Conservation (phyloP, 2,113 vertebrate genomes). For the Natator depressus region DNA sequence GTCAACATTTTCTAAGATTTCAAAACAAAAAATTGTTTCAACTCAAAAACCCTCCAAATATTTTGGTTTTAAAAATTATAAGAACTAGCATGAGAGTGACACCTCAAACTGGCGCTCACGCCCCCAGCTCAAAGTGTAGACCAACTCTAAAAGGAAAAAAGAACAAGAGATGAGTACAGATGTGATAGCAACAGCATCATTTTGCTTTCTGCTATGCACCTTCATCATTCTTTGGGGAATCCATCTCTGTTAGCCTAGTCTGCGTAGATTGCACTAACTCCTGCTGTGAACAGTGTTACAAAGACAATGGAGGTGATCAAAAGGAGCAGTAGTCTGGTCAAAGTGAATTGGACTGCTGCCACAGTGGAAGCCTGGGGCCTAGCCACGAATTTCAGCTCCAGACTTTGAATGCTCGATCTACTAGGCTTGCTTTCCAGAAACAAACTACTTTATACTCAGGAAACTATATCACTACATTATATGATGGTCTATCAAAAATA, state of each 20-base stretch:
- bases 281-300: neutral
- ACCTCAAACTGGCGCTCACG: neutral
- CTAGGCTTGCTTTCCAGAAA: rapidly evolving
- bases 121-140: neutral
- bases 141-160: neutral
- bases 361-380: neutral
- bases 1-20: neutral
- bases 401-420: rapidly evolving
- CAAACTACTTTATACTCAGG: neutral
- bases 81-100: neutral
- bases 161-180: neutral
- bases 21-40: neutral
- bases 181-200: neutral
- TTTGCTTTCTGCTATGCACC: neutral
- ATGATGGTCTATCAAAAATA: neutral
- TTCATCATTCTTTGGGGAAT: neutral
- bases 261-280: neutral
- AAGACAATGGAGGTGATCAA: neutral
- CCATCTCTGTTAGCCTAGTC: neutral
- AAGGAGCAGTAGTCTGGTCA: neutral
- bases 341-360: rapidly evolving
- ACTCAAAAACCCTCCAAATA: neutral
- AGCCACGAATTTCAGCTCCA: rapidly evolving
- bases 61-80: neutral
- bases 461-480: neutral